Evolutionary conservation across 2,113 vertebrate genomes (phyloP).

Genomic region (Balaenoptera acutorostrata): DNA sequence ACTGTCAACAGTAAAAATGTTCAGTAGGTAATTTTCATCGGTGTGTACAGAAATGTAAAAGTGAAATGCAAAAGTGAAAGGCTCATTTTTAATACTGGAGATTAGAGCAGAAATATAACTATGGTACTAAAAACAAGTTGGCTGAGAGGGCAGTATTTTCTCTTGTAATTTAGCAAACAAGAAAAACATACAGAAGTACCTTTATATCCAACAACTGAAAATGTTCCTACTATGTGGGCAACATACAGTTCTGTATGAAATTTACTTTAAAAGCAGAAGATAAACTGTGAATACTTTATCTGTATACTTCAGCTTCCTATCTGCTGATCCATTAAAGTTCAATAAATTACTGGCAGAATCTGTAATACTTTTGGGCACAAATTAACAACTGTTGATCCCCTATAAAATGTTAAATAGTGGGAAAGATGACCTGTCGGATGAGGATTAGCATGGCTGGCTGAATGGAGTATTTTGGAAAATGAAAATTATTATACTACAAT

Average conservation of each 20-base stretch:
- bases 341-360: background rate
- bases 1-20: background rate
- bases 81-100: background rate
- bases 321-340: background rate
- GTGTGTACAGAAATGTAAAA: background rate
- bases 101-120: background rate
- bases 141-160: background rate
- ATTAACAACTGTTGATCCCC: slow-evolving; percentile 17
- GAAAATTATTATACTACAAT: background rate
- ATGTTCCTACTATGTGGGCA: background rate
- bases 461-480: background rate
- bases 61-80: background rate
- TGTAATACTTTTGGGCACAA: background rate
- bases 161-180: background rate
- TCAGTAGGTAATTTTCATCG: background rate
- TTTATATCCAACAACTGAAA: background rate
- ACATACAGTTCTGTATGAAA: background rate
- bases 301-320: background rate
- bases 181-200: background rate
- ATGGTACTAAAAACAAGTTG: background rate
- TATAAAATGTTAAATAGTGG: background rate
- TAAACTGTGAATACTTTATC: background rate
- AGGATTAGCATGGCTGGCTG: background rate
- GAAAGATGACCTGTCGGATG: background rate
- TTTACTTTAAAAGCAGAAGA: slow-evolving; percentile 18